Evolutionary conservation across 2,888 invertebrate species (phyloP), one percentile per base, ranked within the genome.

Genomic region (Mythimna albipuncta): DNA sequence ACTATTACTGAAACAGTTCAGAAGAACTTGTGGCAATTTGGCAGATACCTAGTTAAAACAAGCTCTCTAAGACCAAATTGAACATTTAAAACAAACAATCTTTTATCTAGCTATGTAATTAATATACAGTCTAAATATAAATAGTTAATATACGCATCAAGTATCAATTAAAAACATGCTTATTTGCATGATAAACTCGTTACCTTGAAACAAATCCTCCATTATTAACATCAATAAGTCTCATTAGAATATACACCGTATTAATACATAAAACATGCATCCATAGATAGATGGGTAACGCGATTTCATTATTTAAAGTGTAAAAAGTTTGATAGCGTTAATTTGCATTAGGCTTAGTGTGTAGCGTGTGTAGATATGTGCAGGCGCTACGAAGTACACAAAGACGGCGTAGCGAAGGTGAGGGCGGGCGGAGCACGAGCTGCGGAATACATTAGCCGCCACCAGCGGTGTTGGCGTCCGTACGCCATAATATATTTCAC

Each of bases 401-500:
- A 93, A 93, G 92, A 91, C 89, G 87, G 85, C 87, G 89, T 85
- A 89, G 88, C 82, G 85, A 88, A 89, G 91, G 90, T 86, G 91
- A 92, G 93, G 94, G 93, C 91, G 93, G 94, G 93, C 89, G 93
- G 92, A 91, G 90, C 91, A 90, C 91, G 91, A 91, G 92, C 91
- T 90, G 91, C 87, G 91, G 95, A 94, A 96, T 96, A 96, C 92
- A 96, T 96, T 96, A 96, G 91, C 93, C 91, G 88, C 91, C 93
- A 92, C 92, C 90, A 87, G 87, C 91, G 88, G 93, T 92, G 93
- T 92, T 91, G 93, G 93, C 93, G 93, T 92, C 90, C 92, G 91
- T 92, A 90, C 92, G 89, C 91, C 90, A 90, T 94, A 95, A 95
- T 95, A 94, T 96, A 96, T 96, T 96, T 96, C 93, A 94, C 94